Base-by-base conservation (phyloP, 2,113 vertebrate species). In the Gobiocypris rarus region DNA sequence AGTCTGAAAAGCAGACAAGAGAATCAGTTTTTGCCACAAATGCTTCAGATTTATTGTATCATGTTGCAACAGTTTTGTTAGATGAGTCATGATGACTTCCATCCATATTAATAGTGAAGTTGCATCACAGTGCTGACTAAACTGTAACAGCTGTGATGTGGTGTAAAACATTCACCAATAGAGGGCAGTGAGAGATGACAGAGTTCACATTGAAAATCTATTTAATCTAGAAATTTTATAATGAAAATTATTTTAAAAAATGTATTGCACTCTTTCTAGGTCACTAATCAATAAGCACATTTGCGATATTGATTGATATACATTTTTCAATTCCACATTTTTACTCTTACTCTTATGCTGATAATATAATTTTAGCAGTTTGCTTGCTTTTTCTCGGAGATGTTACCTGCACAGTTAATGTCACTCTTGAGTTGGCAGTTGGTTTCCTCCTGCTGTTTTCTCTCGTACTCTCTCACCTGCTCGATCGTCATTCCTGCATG, bases 401-500 rank as follows among this genome's bases (percentile, higher is more conserved):
- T 48, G 45, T 13, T 54, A 95, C 94, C 94, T 93, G 92, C 58
- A 75, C 58, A 71, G 86, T 77, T 89, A 82, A 86, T 93, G 84
- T 91, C 92, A 34, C 79, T 90, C 90, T 94, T 96, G 79, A 95
- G 90, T 91, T 95, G 95, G 90, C 84, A 90, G 92, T 96, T 96
- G 87, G 95, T 96, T 89, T 93, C 90, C 88, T 95, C 91, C 88
- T 95, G 94, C 89, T 94, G 93, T 19, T 83, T 54, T 61, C 19
- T 91, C 87, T 96, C 95, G 34, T 92, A 95, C 77, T 93, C 87
- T 71, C 95, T 93, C 87, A 95, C 94, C 86, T 94, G 91, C 70
- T 95, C 94, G 85, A 95, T 81, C 86, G 77, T 93, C 89, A 96
- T 92, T 22, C 94, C 95, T 96, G 85, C 70, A 74, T 13, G 80